Conservation (phyloP, 2,113 vertebrate species). For the Amblyopsis rosae region DNA sequence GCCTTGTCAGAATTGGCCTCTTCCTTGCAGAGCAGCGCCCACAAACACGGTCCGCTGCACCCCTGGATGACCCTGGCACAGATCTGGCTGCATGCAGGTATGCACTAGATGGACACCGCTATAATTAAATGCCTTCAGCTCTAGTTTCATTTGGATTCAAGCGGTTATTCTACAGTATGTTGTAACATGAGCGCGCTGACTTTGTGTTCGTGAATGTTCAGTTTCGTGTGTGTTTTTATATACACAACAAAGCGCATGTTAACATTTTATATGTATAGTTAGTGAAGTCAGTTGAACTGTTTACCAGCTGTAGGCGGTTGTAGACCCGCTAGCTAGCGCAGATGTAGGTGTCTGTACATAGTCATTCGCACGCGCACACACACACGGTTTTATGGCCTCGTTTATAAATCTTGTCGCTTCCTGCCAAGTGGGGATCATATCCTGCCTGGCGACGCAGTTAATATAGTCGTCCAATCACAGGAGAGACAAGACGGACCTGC, state of each 20-base stretch:
- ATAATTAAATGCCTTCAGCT: background rate
- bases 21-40: conserved; percentile 94
- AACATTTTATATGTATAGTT: no score
- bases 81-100: conserved; percentile 99
- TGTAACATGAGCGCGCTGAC: no score
- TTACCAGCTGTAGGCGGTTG: no score
- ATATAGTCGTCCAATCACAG: conserved; percentile 55
- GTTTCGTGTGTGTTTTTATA: no score
- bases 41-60: conserved; percentile 93
- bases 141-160: no score
- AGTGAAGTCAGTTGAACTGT: no score
- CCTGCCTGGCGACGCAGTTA: conserved; percentile 45
- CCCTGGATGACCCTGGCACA: conserved; percentile 99
- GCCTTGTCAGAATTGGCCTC: conserved; percentile 95
- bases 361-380: conserved; percentile 4
- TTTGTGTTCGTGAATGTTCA: no score
- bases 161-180: no score
- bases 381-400: conserved; percentile 18
- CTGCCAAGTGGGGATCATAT: conserved; percentile 53
- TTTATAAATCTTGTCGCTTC: conserved; percentile 55
- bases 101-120: background rate
- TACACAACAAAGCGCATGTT: no score
- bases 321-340: no score
- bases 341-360: background rate
- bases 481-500: conserved; percentile 19